Conservation (phyloP, 2,113 vertebrate genomes). For the Boulengeromyrus knoepffleri region DNA sequence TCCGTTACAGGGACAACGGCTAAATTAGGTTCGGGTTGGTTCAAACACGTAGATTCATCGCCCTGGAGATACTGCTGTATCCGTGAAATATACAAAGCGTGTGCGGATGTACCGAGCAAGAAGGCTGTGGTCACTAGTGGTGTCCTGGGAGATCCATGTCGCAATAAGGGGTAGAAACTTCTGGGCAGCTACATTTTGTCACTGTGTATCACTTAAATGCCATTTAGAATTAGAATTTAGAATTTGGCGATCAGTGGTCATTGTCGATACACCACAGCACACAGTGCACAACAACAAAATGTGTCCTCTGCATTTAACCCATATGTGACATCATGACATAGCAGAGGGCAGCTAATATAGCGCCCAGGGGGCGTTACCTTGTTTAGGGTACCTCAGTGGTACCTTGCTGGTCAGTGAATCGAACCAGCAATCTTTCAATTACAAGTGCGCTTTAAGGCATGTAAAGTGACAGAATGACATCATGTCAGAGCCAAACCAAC, state of each 20-base stretch:
- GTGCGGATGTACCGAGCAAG: not conserved
- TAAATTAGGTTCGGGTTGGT: not conserved
- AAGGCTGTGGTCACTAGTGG: not conserved
- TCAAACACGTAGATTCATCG: not conserved
- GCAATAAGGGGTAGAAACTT: not conserved
- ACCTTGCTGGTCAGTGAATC: too few species aligned
- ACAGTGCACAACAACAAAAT: too few species aligned
- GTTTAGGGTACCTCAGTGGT: too few species aligned
- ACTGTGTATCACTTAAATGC: not conserved
- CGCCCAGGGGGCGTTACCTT: too few species aligned
- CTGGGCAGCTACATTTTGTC: not conserved
- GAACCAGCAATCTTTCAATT: too few species aligned
- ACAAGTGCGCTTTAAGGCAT: not conserved
- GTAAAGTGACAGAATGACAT: not conserved
- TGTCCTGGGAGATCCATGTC: not conserved
- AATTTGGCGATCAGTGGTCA: too few species aligned
- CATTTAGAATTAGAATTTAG: not conserved
- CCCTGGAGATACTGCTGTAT: not conserved
- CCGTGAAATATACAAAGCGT: not conserved
- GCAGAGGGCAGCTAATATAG: too few species aligned
- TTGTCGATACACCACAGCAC: too few species aligned
- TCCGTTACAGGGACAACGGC: not conserved
- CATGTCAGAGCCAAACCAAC: not conserved
- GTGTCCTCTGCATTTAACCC: too few species aligned
- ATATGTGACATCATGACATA: too few species aligned